phyloP scores from a whole-genome alignment of 2,113 vertebrate genomes.

The Gracilinanus agilis region DNA sequence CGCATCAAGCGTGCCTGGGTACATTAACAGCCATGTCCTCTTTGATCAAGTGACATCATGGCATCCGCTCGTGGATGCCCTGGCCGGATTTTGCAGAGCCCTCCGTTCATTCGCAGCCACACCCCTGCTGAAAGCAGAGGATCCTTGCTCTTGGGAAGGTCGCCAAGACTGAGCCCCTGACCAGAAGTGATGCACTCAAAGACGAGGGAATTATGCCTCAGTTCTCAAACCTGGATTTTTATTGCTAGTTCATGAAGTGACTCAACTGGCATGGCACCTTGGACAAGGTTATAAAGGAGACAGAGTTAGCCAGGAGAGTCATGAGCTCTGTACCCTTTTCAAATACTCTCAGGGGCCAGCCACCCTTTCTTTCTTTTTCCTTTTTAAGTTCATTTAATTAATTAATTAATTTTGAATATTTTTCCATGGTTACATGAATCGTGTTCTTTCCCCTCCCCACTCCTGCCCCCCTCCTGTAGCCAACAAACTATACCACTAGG shows the following conservation, averaged over 20 bases:
- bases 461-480: no score
- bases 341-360: background rate
- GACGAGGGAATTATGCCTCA: background rate
- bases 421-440: no score
- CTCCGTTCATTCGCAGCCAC: slow-evolving; percentile 60
- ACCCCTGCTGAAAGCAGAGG: slow-evolving; percentile 24
- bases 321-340: background rate
- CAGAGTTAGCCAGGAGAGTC: background rate
- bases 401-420: no score
- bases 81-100: slow-evolving; percentile 51
- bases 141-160: background rate
- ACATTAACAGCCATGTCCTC: slow-evolving; percentile 75
- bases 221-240: background rate
- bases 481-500: no score
- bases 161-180: background rate
- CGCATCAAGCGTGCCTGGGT: slow-evolving; percentile 72
- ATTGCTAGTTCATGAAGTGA: background rate
- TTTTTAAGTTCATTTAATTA: no score
- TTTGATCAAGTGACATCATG: slow-evolving; percentile 67
- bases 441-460: no score
- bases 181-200: background rate
- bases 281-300: background rate
- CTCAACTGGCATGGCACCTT: background rate
- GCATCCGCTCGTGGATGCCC: slow-evolving; percentile 54
- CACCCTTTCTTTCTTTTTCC: background rate